Evolutionary conservation across 2,113 vertebrate species (phyloP), one percentile per base, ranked within the genome.

Genomic region (Apaloderma vittatum): DNA sequence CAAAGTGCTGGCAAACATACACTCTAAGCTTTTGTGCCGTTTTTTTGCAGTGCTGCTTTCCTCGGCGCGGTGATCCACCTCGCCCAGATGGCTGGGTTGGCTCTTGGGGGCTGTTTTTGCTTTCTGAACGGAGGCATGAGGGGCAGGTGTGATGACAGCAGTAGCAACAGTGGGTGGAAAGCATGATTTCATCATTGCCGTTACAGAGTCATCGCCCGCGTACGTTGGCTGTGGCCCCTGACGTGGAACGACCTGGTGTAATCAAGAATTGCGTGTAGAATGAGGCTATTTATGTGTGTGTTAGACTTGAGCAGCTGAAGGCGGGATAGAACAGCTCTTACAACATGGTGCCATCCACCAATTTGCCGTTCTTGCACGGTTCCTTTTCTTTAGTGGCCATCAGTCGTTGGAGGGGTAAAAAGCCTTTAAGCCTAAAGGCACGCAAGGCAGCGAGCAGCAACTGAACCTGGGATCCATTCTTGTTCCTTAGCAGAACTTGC

Each of bases 281-380:
- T 12, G 58, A 48, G 36, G 15, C 72, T 83, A 15, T 51, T 36
- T 34, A 19, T 29, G 24, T 3, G 2, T 32, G 8, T 49, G 26
- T 49, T 59, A 61, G 46, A 32, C n/a, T 73, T 66, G 34, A 23
- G 15, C 36, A 67, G 29, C 26, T 55, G 46, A 54, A 67, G 26
- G 16, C 32, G 13, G 48, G 58, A 37, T 62, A 20, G 34, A 84
- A n/a, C 40, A 78, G n/a, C 36, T 49, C 14, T 16, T 67, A 48
- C 63, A 58, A n/a, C 18, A 49, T 36, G 30, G 36, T 34, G 13
- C 26, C 3, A 5, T 54, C 23, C 36, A 29, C 55, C 26, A 54
- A 6, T 16, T 23, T 3, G 10, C 40, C 24, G 11, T 36, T 55
- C 58, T 52, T 65, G 24, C 65, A 19, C 0, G 0, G 7, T 71